Evolutionary conservation across 2,888 invertebrate genomes (phyloP).

Genomic region (Gastrophysa polygoni): DNA sequence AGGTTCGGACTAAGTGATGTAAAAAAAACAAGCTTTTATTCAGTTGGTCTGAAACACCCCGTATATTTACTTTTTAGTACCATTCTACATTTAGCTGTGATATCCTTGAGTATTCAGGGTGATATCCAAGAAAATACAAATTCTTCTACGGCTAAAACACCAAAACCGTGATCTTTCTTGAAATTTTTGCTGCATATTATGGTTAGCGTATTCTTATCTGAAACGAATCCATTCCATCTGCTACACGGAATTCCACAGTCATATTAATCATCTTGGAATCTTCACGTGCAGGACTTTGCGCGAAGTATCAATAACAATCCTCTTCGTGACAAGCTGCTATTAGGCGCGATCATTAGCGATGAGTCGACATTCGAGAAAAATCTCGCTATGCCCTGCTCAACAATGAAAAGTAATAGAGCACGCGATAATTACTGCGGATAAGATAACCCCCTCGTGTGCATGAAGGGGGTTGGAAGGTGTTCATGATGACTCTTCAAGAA

Average conservation of each 20-base stretch:
- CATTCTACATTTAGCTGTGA: too few relatives aligned
- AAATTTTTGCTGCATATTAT: background rate
- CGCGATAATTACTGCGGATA: constrained; percentile 39
- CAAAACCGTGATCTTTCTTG: too few relatives aligned
- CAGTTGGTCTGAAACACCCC: too few relatives aligned
- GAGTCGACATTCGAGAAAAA: constrained; percentile 39
- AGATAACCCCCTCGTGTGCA: background rate
- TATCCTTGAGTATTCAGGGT: too few relatives aligned
- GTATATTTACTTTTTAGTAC: too few relatives aligned
- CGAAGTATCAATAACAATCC: constrained; percentile 43
- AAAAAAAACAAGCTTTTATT: too few relatives aligned
- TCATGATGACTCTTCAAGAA: too few relatives aligned
- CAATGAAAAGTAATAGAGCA: constrained; percentile 41
- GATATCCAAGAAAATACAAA: too few relatives aligned
- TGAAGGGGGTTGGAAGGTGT: background rate
- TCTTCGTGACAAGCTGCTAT: constrained; percentile 45
- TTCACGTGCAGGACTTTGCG: constrained; percentile 19
- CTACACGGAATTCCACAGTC: background rate
- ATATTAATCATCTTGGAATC: constrained; percentile 6
- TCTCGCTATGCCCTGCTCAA: constrained; percentile 34
- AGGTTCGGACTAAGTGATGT: too few relatives aligned
- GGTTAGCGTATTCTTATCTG: background rate
- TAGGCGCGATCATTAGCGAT: constrained; percentile 44
- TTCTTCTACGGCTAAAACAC: too few relatives aligned
- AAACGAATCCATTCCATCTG: background rate